Conservation (phyloP, 2,797 vertebrate genomes). For the Mionectes olivaceus region DNA sequence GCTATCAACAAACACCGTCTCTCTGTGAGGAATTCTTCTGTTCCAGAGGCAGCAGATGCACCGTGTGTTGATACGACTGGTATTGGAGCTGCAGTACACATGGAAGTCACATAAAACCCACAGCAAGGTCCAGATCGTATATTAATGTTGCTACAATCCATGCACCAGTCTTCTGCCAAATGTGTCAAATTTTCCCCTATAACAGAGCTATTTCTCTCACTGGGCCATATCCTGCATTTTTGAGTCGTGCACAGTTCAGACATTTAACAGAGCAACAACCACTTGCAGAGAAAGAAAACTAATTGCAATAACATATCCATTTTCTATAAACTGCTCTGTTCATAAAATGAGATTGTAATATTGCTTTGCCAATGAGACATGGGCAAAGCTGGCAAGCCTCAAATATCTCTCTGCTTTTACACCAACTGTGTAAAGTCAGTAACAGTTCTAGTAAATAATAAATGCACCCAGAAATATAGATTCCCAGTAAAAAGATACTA, state of each 20-base stretch:
- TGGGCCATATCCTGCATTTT: conserved; percentile 49
- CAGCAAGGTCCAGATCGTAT: conserved; percentile 15
- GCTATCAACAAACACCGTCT: not conserved
- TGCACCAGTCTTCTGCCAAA: conserved; percentile 40
- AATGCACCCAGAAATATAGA: not conserved
- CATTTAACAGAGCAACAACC: conserved; percentile 47
- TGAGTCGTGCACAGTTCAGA: not conserved
- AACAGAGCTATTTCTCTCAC: conserved; percentile 44
- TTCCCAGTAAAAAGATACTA: not conserved
- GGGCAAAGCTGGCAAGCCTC: not conserved
- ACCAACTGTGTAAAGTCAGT: not conserved
- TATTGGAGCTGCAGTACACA: conserved; percentile 1
- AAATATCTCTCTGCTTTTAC: not conserved
- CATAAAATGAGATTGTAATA: not conserved
- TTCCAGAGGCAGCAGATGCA: conserved; percentile 39
- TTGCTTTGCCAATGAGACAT: not conserved
- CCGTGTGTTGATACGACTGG: conserved; percentile 5
- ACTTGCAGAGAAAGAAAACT: conserved; percentile 30
- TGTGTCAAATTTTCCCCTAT: conserved; percentile 47
- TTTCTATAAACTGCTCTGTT: conserved; percentile 3
- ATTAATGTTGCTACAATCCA: conserved; percentile 35
- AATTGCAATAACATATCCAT: conserved; percentile 51
- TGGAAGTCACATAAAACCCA: conserved; percentile 45
- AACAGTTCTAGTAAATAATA: not conserved
- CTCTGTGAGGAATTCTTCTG: not conserved